A percentile compares a stretch with the other conserved stretches of the same genome.
Evolutionary conservation across 2,888 invertebrate genomes (phyloP).

Genomic region (Gymnosoma rotundatum): DNA sequence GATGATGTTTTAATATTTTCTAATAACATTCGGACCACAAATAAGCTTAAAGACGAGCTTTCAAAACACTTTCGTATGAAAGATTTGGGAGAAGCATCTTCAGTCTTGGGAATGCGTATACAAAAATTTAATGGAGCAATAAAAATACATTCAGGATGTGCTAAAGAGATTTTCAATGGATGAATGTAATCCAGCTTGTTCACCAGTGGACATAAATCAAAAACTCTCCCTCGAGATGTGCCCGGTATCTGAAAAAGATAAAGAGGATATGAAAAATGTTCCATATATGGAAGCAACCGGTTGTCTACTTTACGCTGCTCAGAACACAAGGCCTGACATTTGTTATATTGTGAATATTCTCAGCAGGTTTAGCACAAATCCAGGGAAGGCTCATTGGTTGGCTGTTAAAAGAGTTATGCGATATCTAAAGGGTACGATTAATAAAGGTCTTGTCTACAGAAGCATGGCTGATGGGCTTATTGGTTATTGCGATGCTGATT

Average conservation of each 20-base stretch:
- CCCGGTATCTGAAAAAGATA: conserved; percentile 54
- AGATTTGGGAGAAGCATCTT: conserved; percentile 66
- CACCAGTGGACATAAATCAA: conserved; percentile 67
- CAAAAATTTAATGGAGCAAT: not conserved
- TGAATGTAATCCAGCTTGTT: conserved; percentile 56
- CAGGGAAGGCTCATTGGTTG: too few species aligned
- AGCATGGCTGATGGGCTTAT: too few species aligned
- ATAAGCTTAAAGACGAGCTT: conserved; percentile 59
- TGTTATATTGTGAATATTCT: conserved; percentile 23
- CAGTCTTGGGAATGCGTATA: conserved; percentile 63
- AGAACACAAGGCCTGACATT: conserved; percentile 66
- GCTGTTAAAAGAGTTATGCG: too few species aligned
- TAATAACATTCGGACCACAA: conserved; percentile 46
- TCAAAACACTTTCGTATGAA: conserved; percentile 68
- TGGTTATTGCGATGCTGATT: too few species aligned
- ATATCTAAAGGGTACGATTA: too few species aligned
- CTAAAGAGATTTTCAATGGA: conserved; percentile 16
- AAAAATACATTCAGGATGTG: conserved; percentile 58
- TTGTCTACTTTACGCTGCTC: conserved; percentile 61
- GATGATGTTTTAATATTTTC: conserved; percentile 71
- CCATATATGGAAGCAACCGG: conserved; percentile 68
- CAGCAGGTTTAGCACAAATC: too few species aligned
- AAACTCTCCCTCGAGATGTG: conserved; percentile 59
- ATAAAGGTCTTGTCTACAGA: too few species aligned
- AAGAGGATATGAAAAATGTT: conserved; percentile 39